phyloP scores from a whole-genome alignment of 2,113 vertebrate genomes.

The Pachyramphus minor region DNA sequence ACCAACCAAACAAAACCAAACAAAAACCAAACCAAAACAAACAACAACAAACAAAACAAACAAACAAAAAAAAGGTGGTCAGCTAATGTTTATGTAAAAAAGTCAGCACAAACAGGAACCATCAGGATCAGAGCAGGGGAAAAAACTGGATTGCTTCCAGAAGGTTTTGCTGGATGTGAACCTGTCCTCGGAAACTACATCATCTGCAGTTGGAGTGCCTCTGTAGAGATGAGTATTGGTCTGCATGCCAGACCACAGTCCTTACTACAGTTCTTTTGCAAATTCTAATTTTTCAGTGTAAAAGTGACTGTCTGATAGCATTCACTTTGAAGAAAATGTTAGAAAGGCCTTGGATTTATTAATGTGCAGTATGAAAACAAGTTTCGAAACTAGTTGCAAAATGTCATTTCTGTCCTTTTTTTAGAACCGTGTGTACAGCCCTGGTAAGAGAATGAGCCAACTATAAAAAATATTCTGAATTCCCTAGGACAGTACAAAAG shows the following conservation, averaged over 20 bases:
- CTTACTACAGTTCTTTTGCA: not conserved
- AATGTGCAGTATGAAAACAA: not conserved
- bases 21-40: no score
- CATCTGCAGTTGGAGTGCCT: not conserved
- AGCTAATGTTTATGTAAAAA: not conserved
- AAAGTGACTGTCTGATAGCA: not conserved
- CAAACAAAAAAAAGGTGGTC: no score
- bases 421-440: not conserved
- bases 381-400: conserved; percentile 30
- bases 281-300: not conserved
- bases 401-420: conserved; percentile 28
- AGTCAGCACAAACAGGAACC: not conserved
- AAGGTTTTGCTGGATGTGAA: not conserved
- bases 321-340: not conserved
- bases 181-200: not conserved
- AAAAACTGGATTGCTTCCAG: not conserved
- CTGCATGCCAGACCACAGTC: not conserved
- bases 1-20: no score
- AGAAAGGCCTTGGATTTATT: conserved; percentile 5
- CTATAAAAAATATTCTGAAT: not conserved
- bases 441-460: not conserved
- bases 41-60: no score
- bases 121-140: not conserved
- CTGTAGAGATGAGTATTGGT: not conserved
- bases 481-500: not conserved